phyloP scores from a whole-genome alignment of 2,888 invertebrate genomes.

The Sisyra terminalis region DNA sequence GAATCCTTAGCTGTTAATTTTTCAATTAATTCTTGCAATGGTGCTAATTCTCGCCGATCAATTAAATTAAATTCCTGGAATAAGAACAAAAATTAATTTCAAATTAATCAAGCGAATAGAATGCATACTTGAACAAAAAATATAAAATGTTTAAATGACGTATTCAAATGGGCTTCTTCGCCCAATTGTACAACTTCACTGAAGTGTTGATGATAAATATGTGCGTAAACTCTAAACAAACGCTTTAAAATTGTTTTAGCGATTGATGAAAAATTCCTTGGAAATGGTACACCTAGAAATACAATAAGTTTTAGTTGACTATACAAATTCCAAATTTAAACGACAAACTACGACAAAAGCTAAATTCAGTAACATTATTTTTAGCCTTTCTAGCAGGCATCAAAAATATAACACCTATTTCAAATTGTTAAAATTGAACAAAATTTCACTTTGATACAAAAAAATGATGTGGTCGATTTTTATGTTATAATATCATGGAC shows the following conservation, averaged over 20 bases:
- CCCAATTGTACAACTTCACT: conserved; percentile 93
- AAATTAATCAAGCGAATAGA: neutral
- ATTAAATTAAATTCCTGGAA: conserved; percentile 93
- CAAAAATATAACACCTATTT: no score
- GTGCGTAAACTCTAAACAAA: conserved; percentile 96
- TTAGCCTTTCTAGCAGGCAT: no score
- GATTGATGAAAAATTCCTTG: conserved; percentile 90
- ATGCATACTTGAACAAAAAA: conserved; percentile 77
- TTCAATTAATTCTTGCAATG: conserved; percentile 93
- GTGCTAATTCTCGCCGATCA: conserved; percentile 90
- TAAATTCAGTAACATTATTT: no score
- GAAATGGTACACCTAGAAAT: conserved; percentile 80
- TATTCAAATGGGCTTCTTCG: conserved; percentile 97
- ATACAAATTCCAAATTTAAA: no score
- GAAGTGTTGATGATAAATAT: conserved; percentile 99
- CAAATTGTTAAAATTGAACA: no score
- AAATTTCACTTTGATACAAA: no score
- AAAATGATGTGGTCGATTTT: no score
- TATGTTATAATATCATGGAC: no score
- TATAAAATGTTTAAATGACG: conserved; percentile 99
- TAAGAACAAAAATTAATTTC: conserved; percentile 10
- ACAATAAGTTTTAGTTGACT: conserved; percentile 5
- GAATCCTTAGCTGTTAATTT: conserved; percentile 82
- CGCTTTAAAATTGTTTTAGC: conserved; percentile 97
- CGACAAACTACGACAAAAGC: no score